Conservation (phyloP, 2,797 vertebrate species). For the Melanitta fusca region DNA sequence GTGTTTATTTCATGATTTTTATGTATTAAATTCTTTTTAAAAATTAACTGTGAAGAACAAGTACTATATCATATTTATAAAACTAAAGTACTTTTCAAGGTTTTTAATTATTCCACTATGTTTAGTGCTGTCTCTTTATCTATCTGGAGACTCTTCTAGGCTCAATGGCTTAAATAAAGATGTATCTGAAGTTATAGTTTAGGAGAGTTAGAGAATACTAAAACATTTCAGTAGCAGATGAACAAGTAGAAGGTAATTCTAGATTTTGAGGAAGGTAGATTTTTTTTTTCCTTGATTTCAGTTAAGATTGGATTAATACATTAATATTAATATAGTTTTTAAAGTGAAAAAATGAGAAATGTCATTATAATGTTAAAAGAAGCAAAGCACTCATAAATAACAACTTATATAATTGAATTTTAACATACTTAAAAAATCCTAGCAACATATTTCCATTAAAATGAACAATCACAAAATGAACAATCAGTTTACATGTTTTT, state of each 20-base stretch:
- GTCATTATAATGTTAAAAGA: not conserved
- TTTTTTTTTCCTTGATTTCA: not conserved
- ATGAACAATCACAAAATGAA: not conserved
- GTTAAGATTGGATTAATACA: not conserved
- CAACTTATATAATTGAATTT: not conserved
- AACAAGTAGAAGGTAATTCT: not conserved
- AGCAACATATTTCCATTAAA: not conserved
- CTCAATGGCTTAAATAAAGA: not conserved
- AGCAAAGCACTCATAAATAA: not conserved
- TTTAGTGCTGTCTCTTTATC: not conserved
- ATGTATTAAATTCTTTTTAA: not conserved
- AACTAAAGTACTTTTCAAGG: not conserved
- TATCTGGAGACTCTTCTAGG: accelerated
- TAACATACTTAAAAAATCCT: not conserved
- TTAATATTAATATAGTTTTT: not conserved
- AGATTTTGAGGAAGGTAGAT: not conserved
- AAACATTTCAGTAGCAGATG: not conserved
- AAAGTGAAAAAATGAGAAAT: not conserved
- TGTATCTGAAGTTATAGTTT: not conserved
- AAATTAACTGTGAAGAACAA: not conserved
- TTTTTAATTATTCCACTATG: not conserved
- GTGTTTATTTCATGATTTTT: not conserved
- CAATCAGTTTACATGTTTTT: not conserved
- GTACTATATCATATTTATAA: not conserved
- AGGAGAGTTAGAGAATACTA: not conserved